Evolutionary conservation across 53 echinoderm and acorn worm genomes (phyloP), one percentile per base, ranked within the genome.

Genomic region (Temnopleurus reevesii): DNA sequence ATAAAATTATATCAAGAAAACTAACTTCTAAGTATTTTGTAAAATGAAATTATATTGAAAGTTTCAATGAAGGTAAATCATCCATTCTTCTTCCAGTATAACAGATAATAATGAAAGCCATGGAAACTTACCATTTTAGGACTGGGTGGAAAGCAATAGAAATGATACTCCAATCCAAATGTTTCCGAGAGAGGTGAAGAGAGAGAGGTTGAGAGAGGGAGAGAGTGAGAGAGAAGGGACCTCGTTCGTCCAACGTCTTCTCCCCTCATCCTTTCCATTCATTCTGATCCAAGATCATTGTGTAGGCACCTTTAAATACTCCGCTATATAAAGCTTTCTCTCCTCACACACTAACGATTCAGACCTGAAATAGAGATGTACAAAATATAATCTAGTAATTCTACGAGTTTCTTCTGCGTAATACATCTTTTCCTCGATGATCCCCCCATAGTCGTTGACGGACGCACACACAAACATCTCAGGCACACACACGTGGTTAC

Each of bases 291-390:
- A 28, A 25, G 29, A 46, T 29, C 6, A 80, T 80, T 80, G 46
- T 27, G 80, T 31, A 46, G 18, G 46, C 28, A 46, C 47, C 80
- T 53, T 80, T 80, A 80, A 80, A 51, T 80, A 80, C 80, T 51
- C 9, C 9, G 80, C 80, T 80, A 80, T 80, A 51, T 80, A 80
- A 30, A 51, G 77, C 77, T 35, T 34, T 28, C 35, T 18, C 36
- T 9, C 21, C 63, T 63, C 63, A 33, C 63, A 63, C 5, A 31
- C 63, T 2, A 43, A 23, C 19, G 21, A 7, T 2, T 71, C 38
- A n/a, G 41, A 41, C 71, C 71, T 71, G 71, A 31, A 63, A 63
- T 3, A 34, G 63, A 71, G 71, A 71, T 71, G 71, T 2, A 41
- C 36, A 17, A 64, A 64, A 4, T 38, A 71, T 21, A 38, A 71